phyloP scores from a whole-genome alignment of 2,113 vertebrate genomes.

The Entelurus aequoreus region DNA sequence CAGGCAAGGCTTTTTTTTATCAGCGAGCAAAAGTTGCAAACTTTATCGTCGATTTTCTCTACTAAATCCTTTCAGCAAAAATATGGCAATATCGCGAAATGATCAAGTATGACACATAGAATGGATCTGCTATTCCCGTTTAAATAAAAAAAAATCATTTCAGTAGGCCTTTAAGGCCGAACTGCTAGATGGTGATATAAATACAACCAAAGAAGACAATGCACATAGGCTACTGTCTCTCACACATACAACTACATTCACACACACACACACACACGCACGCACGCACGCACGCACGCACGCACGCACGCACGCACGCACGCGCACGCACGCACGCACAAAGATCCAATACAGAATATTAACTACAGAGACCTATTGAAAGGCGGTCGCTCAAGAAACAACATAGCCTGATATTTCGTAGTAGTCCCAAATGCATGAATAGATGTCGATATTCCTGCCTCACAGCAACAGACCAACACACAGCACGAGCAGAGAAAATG shows the following conservation, averaged over 20 bases:
- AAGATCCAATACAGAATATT: conserved; percentile 8
- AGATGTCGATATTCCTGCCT: conserved; percentile 2
- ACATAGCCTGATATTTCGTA: conserved; percentile 27
- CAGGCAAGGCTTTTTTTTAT: no score
- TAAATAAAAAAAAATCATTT: no score
- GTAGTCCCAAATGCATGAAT: background rate
- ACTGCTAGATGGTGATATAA: conserved; percentile 44
- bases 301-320: conserved; percentile 19
- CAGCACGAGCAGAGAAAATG: background rate
- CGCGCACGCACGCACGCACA: conserved; percentile 19
- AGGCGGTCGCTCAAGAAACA: background rate
- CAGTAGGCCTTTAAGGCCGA: no score
- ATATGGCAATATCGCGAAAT: no score
- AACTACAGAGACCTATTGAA: background rate
- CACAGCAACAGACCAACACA: background rate
- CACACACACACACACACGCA: conserved; percentile 22
- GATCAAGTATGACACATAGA: no score
- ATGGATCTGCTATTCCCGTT: no score
- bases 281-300: conserved; percentile 2
- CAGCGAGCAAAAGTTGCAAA: no score
- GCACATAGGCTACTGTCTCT: background rate
- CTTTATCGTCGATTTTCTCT: no score
- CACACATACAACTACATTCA: background rate
- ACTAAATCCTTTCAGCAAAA: no score
- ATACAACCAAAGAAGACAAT: conserved; percentile 16